Percentiles rank a stretch among this genome's conserved stretches.
Conservation (phyloP, 2,797 vertebrate genomes). For the Sebastes goodei region DNA sequence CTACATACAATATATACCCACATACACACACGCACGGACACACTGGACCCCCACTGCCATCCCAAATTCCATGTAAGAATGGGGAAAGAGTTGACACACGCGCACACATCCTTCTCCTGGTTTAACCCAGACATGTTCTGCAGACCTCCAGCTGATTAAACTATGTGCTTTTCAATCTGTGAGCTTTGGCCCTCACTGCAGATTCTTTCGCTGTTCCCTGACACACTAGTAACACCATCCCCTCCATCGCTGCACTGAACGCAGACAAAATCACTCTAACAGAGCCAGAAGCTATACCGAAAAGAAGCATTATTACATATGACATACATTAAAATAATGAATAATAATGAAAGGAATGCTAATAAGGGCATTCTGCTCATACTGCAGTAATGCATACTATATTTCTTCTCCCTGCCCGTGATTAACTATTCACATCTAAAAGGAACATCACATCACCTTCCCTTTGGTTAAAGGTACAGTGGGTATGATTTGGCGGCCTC, state of each 20-base stretch:
- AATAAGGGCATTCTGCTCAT: background rate
- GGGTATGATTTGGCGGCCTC: no score
- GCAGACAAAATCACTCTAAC: background rate
- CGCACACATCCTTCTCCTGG: slow-evolving; percentile 12
- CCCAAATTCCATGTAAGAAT: slow-evolving; percentile 23
- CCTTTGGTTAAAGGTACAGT: background rate
- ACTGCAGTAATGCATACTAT: background rate
- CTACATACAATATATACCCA: slow-evolving; percentile 14
- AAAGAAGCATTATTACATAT: background rate
- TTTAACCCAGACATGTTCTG: slow-evolving; percentile 48
- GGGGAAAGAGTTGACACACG: background rate
- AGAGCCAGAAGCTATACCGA: background rate
- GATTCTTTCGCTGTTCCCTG: slow-evolving; percentile 39
- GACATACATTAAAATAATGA: background rate
- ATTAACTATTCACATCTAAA: background rate
- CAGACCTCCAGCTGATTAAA: slow-evolving; percentile 58
- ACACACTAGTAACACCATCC: slow-evolving; percentile 51
- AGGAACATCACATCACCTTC: background rate
- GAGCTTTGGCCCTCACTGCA: slow-evolving; percentile 41
- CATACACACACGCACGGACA: slow-evolving; percentile 19
- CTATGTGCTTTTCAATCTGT: slow-evolving; percentile 41
- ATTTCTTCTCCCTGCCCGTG: background rate
- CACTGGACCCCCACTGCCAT: slow-evolving; percentile 23
- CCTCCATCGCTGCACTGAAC: background rate
- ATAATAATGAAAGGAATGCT: background rate